Percentiles rank a stretch among this genome's conserved stretches.
phyloP scores from a whole-genome alignment of 2,888 invertebrate species.

The Zaprionus bogoriensis region DNA sequence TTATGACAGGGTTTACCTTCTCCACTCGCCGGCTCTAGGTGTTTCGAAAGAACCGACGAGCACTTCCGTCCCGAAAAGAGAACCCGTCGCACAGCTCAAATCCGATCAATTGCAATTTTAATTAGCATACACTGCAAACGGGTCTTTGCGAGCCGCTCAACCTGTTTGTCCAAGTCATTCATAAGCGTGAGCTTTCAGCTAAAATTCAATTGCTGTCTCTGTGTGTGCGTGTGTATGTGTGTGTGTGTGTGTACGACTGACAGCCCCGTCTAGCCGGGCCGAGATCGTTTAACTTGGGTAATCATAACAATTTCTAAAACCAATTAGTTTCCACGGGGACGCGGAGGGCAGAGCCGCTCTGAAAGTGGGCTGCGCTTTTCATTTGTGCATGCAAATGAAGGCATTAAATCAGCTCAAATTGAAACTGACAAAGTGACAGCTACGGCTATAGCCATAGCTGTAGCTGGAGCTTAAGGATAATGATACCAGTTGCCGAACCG shows the following conservation, averaged over 20 bases:
- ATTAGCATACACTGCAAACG: constrained; percentile 64
- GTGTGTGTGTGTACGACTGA: constrained; percentile 1
- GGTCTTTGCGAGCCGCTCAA: constrained; percentile 40
- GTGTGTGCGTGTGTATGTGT: background rate
- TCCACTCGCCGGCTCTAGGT: constrained; percentile 4
- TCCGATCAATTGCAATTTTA: constrained; percentile 55
- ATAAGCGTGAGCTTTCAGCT: constrained; percentile 51
- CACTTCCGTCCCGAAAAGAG: constrained; percentile 47
- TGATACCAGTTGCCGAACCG: constrained; percentile 42
- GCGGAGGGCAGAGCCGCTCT: constrained; percentile 34
- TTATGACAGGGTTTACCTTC: constrained; percentile 66
- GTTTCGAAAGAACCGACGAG: constrained; percentile 36
- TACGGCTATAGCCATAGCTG: too few relatives aligned
- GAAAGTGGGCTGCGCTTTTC: constrained; percentile 67
- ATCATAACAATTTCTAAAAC: constrained; percentile 77
- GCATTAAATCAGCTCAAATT: constrained; percentile 72
- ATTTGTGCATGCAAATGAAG: constrained; percentile 76
- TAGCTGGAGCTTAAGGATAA: too few relatives aligned
- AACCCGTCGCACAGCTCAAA: constrained; percentile 9
- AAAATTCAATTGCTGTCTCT: constrained; percentile 32
- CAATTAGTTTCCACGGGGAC: constrained; percentile 61
- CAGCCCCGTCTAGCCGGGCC: constrained; percentile 4
- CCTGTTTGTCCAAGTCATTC: constrained; percentile 61
- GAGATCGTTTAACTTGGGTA: constrained; percentile 74
- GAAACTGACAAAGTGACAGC: constrained; percentile 69